phyloP scores from a whole-genome alignment of 2,113 vertebrate species.

The Bubo bubo region DNA sequence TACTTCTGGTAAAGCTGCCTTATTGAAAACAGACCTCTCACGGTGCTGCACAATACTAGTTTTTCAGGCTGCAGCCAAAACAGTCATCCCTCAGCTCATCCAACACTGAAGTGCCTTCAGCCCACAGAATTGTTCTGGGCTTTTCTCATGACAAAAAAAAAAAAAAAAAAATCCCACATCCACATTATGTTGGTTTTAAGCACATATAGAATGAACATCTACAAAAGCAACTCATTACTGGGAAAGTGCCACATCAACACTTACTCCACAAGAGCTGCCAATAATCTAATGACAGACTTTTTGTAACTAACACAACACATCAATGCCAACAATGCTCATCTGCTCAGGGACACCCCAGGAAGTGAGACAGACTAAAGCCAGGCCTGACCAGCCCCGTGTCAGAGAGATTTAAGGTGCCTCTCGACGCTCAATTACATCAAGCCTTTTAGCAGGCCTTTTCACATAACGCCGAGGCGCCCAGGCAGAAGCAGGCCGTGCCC shows the following conservation, averaged over 20 bases:
- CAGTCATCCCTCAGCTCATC: neutral
- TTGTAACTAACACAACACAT: no score
- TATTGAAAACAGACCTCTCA: neutral
- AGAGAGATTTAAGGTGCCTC: rapidly evolving
- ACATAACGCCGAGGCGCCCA: rapidly evolving
- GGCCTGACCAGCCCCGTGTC: rapidly evolving
- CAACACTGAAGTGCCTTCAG: neutral
- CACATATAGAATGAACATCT: rapidly evolving
- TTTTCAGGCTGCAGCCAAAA: neutral
- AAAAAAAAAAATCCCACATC: neutral
- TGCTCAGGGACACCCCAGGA: rapidly evolving
- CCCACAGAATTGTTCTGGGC: neutral
- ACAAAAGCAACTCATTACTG: rapidly evolving
- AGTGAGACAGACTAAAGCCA: rapidly evolving
- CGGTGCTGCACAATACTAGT: rapidly evolving
- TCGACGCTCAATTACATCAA: rapidly evolving
- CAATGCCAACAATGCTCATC: rapidly evolving
- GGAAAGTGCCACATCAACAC: rapidly evolving
- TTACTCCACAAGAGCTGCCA: no score
- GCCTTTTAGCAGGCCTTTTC: rapidly evolving
- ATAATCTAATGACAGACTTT: rapidly evolving
- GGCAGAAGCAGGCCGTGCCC: neutral
- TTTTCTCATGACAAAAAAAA: no score
- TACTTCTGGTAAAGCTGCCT: neutral
- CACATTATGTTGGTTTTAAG: rapidly evolving